These are phyloP conservation scores for Marmota flaviventris DNA, from an alignment of 2,113 vertebrate species.

Conservation along the genomic window DNA sequence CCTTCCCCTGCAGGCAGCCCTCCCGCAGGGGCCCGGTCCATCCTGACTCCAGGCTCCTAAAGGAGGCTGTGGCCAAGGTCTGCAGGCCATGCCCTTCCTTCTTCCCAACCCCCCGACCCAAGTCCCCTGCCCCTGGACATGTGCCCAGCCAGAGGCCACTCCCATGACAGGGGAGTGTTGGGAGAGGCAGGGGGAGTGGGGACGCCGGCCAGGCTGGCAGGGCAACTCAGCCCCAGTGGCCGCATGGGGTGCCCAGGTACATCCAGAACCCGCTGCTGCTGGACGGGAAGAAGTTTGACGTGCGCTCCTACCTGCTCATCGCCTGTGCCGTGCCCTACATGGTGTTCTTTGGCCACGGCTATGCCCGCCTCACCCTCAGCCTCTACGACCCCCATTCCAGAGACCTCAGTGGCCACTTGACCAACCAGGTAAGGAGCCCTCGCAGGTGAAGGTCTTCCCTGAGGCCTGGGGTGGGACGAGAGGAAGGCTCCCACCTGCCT, in stretches of 20 bases:
- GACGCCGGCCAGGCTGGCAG: neutral
- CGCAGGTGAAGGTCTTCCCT: neutral
- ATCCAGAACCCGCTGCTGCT: conserved; percentile 93
- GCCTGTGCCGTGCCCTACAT: conserved; percentile 91
- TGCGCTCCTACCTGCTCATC: conserved; percentile 92
- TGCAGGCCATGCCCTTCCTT: neutral
- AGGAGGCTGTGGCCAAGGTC: neutral
- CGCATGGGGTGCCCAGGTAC: conserved; percentile 86
- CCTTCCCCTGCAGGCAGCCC: neutral
- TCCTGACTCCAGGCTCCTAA: neutral
- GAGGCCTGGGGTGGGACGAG: neutral
- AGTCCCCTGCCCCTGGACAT: neutral
- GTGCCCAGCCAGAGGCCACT: neutral
- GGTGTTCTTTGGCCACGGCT: conserved; percentile 94
- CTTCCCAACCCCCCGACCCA: neutral
- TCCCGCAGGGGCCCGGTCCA: neutral
- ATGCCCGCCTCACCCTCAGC: conserved; percentile 91
- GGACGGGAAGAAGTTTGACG: conserved; percentile 93
- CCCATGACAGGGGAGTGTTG: neutral
- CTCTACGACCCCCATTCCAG: conserved; percentile 90
- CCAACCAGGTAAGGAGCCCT: conserved; percentile 91
- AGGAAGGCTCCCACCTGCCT: neutral
- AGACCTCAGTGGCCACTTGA: conserved; percentile 92
- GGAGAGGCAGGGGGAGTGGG: neutral
- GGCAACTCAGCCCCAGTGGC: rapidly evolving